Evolutionary conservation across 1,140 invertebrate species (phyloP), one percentile per base, ranked within the genome.

Genomic region (Drosophila tani): DNA sequence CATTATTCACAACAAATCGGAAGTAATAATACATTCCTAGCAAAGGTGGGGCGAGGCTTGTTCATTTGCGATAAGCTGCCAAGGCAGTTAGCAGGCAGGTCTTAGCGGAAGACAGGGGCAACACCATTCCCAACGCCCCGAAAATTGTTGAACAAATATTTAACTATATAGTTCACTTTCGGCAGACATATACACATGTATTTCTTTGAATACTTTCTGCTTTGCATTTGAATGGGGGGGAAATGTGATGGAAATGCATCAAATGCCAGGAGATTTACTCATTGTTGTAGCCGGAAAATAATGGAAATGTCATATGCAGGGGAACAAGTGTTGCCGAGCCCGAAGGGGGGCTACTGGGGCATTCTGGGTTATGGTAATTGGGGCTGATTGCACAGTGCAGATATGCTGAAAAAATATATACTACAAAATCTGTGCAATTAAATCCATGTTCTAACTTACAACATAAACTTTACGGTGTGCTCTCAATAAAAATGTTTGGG

Each of bases 1-100:
- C 84, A 84, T 87, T 87, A 87, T 88, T 87, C 84, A 68, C 84
- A 81, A 75, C 82, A 83, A 88, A 88, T 90, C 81, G 84, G 84
- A 88, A 88, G 85, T 79, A 88, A 88, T 87, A 87, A 87, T 73
- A 79, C 69, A 77, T 69, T 76, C 69, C 67, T 71, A 76, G 56
- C 24, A 41, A 8, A 45, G 43, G 12, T 32, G 40, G 50, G 29
- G 62, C 46, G 41, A 41, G 56, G 53, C 60, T 53, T 63, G 55
- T 87, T 80, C 68, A 50, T 66, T 71, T 53, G 67, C 63, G 83
- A 87, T 87, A 87, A 87, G 80, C 56, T 55, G 40, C 8, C 32
- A 51, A 63, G 58, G 73, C 60, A 73, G 63, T 73, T 80, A 79
- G 59, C 32, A 38, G 17, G 17, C 4, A 21, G 51, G 51, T 55